phyloP scores from a whole-genome alignment of 2,113 vertebrate species.

The Psephotus haematonotus region DNA sequence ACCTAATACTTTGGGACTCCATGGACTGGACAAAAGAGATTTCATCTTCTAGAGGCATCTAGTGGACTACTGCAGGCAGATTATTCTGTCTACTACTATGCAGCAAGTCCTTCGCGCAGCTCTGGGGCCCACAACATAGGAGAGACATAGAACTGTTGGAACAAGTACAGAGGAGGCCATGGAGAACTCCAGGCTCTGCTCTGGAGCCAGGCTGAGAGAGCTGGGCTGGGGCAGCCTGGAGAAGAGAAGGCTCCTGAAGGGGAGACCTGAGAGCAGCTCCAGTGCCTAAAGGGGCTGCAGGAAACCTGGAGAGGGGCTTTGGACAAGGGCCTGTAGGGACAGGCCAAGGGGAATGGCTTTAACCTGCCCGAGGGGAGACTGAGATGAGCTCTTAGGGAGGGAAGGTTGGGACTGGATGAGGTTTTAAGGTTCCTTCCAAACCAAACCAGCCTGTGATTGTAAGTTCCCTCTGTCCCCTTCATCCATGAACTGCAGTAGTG shows the following conservation, averaged over 20 bases:
- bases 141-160: background rate
- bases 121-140: background rate
- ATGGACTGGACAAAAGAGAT: background rate
- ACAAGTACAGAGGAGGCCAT: background rate
- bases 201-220: background rate
- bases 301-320: background rate
- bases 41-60: background rate
- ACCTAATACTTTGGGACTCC: background rate
- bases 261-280: too few species aligned
- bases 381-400: background rate
- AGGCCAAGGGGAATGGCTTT: background rate
- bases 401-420: background rate
- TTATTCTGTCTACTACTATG: fast-evolving
- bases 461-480: background rate
- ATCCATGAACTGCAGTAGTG: background rate
- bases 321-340: background rate
- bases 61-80: background rate
- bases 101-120: background rate
- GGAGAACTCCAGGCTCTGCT: background rate
- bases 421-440: background rate
- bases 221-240: background rate
- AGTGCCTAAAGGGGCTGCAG: too few species aligned
- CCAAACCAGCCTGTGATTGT: background rate
- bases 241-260: too few species aligned
- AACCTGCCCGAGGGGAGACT: background rate